These are phyloP conservation scores for Apotomis betuletana DNA, from an alignment of 2,888 invertebrate genomes.

Conservation along the genomic window DNA sequence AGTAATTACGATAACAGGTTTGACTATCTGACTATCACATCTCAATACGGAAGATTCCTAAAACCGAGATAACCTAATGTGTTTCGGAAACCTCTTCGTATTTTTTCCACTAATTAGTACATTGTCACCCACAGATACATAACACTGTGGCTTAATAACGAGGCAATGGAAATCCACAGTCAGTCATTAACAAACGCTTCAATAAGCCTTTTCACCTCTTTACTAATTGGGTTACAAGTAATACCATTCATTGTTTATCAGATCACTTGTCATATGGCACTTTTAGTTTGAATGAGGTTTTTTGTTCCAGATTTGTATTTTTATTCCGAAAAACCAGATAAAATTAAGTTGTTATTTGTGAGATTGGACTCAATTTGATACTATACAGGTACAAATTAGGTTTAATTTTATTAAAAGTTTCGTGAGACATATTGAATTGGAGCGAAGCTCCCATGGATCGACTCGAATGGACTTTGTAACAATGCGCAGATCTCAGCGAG, in stretches of 20 bases:
- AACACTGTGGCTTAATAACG: conserved; percentile 13
- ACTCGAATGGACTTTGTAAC: too few relatives aligned
- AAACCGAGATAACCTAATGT: neutral
- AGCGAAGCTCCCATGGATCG: too few relatives aligned
- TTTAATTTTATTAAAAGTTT: too few relatives aligned
- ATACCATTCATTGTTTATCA: conserved; percentile 13
- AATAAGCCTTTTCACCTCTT: conserved; percentile 38
- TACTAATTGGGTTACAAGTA: conserved; percentile 18
- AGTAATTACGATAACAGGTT: too few relatives aligned
- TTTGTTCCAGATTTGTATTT: conserved; percentile 5
- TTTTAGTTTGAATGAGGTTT: conserved; percentile 8
- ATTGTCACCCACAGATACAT: neutral
- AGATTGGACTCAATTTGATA: too few relatives aligned
- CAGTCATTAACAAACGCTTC: conserved; percentile 20
- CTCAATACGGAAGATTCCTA: neutral
- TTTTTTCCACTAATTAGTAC: conserved; percentile 18
- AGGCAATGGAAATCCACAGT: conserved; percentile 27
- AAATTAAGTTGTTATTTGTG: too few relatives aligned
- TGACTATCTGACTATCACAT: too few relatives aligned
- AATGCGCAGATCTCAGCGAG: too few relatives aligned
- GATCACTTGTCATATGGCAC: neutral
- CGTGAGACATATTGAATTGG: too few relatives aligned
- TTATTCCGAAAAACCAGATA: too few relatives aligned
- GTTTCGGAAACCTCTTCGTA: neutral
- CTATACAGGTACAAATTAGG: too few relatives aligned